Evolutionary conservation across 2,888 invertebrate species (phyloP).

Genomic region (Meghimatium bilineatum): DNA sequence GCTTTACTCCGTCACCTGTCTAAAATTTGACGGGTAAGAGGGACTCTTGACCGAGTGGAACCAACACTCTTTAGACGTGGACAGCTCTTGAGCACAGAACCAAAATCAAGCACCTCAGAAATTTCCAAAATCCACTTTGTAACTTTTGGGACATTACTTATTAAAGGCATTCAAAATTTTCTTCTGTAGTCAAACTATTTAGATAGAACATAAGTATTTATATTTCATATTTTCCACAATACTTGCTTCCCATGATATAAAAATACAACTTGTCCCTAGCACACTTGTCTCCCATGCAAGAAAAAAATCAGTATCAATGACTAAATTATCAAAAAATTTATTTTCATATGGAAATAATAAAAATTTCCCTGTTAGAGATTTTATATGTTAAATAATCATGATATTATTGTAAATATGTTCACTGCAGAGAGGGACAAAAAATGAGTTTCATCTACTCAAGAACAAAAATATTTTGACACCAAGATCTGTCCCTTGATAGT

Average conservation of each 20-base stretch:
- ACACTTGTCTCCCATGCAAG: too few relatives aligned
- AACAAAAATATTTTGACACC: neutral
- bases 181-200: too few relatives aligned
- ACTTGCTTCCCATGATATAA: too few relatives aligned
- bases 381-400: too few relatives aligned
- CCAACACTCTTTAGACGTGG: constrained; percentile 37
- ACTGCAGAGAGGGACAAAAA: neutral
- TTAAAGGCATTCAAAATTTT: neutral
- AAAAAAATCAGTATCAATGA: too few relatives aligned
- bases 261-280: too few relatives aligned
- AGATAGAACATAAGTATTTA: too few relatives aligned
- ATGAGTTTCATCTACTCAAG: neutral
- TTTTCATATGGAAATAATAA: too few relatives aligned
- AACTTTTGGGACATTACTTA: neutral
- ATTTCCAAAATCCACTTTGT: neutral
- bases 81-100: neutral
- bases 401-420: neutral
- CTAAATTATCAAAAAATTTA: too few relatives aligned
- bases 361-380: too few relatives aligned
- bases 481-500: neutral
- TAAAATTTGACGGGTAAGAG: constrained; percentile 21
- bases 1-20: constrained; percentile 40
- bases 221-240: too few relatives aligned
- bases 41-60: constrained; percentile 44
- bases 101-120: neutral